Base-by-base conservation (phyloP, 1,140 invertebrate species). In the Grapholita molesta region DNA sequence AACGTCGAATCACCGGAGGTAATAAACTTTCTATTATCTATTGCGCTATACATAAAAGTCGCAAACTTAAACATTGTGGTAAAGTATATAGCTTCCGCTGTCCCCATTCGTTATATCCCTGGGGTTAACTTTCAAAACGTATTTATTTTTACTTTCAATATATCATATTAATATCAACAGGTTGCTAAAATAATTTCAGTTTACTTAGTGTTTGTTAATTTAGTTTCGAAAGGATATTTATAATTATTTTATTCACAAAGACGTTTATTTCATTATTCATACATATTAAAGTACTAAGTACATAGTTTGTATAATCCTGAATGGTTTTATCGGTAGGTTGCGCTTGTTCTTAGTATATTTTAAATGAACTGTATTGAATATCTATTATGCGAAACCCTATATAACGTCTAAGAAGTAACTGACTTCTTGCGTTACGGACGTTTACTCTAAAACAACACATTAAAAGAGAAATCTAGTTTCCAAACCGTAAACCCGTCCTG, bases 11-110 rank as follows among this genome's bases (percentile, higher is more conserved):
- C 67, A 78, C 73, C 84, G 82, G 83, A 87, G 69, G 79, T 73
- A 71, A 83, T 86, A 88, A 86, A 89, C 76, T 78, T 80, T 81
- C 73, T 82, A 82, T 84, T 84, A 81, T 77, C 66, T 73, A 74
- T 70, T 71, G 64, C 35, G 70, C 57, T 69, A 78, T 78, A 75
- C 68, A 78, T 79, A 82, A 83, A 86, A 80, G 71, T 78, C 71
- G 73, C 73, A 76, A 79, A 76, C 66, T 72, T 67, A 25, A 61
- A 69, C 55, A 12, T 64, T 42, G 25, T 53, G 42, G 32, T 64
- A 7, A 66, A 66, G 55, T 61, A 61, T 61, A 61, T n/a, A 28
- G 55, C 55, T 61, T 61, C 55, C 55, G 24, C 28, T 61, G 55
- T 32, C 55, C 55, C 55, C 15, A 61, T 30, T 61, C 28, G 6